Evolutionary conservation across 2,797 vertebrate genomes (phyloP).

Genomic region (Periparus ater): DNA sequence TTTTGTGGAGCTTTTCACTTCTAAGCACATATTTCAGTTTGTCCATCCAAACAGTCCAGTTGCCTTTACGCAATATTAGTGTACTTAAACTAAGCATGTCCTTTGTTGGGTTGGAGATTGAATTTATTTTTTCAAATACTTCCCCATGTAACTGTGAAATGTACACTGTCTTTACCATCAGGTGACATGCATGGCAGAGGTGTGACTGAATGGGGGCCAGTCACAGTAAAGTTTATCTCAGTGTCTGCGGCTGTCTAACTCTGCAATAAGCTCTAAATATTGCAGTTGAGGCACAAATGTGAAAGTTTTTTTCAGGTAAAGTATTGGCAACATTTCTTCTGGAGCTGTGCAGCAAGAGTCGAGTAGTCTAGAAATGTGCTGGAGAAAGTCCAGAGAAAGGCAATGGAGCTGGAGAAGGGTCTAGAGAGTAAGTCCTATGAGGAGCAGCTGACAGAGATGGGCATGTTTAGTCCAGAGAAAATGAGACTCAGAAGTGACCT

Average conservation of each 20-base stretch:
- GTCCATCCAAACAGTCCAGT: not conserved
- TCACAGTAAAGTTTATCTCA: not conserved
- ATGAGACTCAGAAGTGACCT: not conserved
- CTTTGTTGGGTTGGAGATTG: not conserved
- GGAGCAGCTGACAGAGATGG: not conserved
- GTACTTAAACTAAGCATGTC: not conserved
- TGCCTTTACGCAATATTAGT: not conserved
- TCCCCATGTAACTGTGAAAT: not conserved
- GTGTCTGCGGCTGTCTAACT: not conserved
- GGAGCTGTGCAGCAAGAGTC: not conserved
- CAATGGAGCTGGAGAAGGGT: not conserved
- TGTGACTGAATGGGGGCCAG: not conserved
- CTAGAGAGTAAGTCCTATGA: not conserved
- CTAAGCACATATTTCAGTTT: not conserved
- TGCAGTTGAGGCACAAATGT: not conserved
- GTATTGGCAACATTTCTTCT: not conserved
- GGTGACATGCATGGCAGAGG: not conserved
- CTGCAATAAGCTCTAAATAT: not conserved
- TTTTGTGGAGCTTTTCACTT: not conserved
- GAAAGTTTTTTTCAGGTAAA: not conserved
- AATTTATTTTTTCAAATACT: not conserved
- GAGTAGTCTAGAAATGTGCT: not conserved
- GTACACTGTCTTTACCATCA: not conserved
- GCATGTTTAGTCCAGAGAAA: not conserved
- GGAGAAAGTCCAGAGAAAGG: not conserved